These are phyloP conservation scores for Poecilus cupreus DNA, from an alignment of 2,888 invertebrate species.

Conservation along the genomic window DNA sequence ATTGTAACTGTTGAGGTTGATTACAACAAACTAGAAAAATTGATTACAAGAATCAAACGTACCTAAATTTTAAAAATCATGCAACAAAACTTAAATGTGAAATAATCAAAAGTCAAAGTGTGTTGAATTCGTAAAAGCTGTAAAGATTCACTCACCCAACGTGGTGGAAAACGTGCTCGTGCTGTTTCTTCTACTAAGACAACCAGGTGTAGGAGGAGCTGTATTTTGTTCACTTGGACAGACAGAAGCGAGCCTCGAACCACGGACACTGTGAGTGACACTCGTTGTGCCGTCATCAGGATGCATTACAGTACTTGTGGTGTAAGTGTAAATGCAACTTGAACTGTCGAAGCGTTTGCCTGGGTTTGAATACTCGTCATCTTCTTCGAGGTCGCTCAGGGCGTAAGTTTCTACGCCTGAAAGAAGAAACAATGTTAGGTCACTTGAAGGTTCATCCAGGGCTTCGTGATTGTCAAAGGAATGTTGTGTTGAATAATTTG, in stretches of 20 bases:
- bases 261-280: slow-evolving; percentile 77
- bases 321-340: slow-evolving; percentile 88
- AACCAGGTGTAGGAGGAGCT: slow-evolving; percentile 73
- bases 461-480: background rate
- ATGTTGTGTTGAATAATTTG: too few species aligned
- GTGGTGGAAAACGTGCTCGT: slow-evolving; percentile 87
- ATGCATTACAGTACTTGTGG: slow-evolving; percentile 92
- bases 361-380: slow-evolving; percentile 81
- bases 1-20: too few species aligned
- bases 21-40: too few species aligned
- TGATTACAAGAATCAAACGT: too few species aligned
- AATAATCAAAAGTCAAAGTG: too few species aligned
- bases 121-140: too few species aligned
- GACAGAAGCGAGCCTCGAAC: slow-evolving; percentile 81
- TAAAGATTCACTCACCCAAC: slow-evolving; percentile 67
- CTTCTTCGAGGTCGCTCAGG: slow-evolving; percentile 83
- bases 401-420: slow-evolving; percentile 78
- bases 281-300: slow-evolving; percentile 89
- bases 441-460: too few species aligned
- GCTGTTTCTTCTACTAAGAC: slow-evolving; percentile 84
- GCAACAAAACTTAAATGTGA: background rate
- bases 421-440: background rate
- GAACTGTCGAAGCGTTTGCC: slow-evolving; percentile 86
- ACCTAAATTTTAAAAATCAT: background rate
- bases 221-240: slow-evolving; percentile 75